phyloP scores from a whole-genome alignment of 2,797 vertebrate genomes.

The Perodicticus potto region DNA sequence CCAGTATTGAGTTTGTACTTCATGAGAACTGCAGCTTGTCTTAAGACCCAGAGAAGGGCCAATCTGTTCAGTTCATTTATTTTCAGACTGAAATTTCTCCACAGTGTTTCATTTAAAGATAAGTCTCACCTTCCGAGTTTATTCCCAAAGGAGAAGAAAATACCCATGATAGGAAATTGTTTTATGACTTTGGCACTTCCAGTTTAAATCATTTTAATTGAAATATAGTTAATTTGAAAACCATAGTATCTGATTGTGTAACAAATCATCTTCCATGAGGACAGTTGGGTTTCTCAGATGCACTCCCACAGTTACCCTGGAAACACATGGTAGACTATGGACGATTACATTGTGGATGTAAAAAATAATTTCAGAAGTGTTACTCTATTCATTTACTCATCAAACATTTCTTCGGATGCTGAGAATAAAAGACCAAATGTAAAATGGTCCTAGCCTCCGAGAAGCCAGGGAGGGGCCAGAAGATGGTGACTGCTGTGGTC shows the following conservation, averaged over 20 bases:
- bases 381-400: not conserved
- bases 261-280: not conserved
- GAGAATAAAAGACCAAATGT: not conserved
- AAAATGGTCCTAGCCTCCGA: not conserved
- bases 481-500: not conserved
- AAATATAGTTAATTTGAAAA: constrained; percentile 49
- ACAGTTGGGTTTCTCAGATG: not conserved
- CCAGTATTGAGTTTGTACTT: not conserved
- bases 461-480: not conserved
- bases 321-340: not conserved
- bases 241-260: not conserved
- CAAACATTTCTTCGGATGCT: not conserved
- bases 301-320: not conserved
- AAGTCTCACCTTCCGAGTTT: constrained; percentile 1
- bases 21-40: not conserved
- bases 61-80: not conserved
- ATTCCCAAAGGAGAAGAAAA: constrained; percentile 32
- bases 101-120: not conserved
- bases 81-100: constrained; percentile 9
- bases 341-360: not conserved
- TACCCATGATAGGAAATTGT: not conserved
- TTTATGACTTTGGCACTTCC: not conserved
- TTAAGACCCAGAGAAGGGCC: not conserved
- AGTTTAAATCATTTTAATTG: constrained; percentile 13
- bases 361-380: not conserved